Evolutionary conservation across 2,113 vertebrate genomes (phyloP).

Genomic region (Ictidomys tridecemlineatus): DNA sequence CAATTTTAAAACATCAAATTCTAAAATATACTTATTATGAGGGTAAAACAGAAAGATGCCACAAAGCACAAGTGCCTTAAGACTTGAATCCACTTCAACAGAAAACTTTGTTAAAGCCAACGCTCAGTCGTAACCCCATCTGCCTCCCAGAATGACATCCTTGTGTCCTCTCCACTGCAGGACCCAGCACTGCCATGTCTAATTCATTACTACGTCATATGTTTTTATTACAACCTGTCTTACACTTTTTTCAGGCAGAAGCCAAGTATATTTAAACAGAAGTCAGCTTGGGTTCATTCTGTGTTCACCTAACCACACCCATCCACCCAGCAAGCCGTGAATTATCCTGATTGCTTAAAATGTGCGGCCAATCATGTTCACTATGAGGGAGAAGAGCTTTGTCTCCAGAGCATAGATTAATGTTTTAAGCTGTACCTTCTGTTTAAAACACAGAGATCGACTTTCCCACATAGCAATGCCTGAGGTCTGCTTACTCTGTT

Average conservation of each 20-base stretch:
- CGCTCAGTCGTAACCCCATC: rapidly evolving
- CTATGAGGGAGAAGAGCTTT: neutral
- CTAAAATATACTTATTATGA: neutral
- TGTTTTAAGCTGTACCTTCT: neutral
- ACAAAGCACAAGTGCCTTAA: neutral
- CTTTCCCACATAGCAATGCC: neutral
- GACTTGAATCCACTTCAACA: neutral
- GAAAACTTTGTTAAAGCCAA: neutral
- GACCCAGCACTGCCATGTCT: neutral
- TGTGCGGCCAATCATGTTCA: neutral
- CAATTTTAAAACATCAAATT: neutral
- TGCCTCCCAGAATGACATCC: neutral
- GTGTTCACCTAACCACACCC: neutral
- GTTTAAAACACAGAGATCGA: neutral
- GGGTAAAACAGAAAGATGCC: neutral
- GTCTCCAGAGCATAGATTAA: rapidly evolving
- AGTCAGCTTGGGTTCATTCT: neutral
- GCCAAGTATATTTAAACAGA: neutral
- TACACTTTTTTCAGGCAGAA: neutral
- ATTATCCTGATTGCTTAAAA: neutral
- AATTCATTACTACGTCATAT: neutral
- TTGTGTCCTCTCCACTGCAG: neutral
- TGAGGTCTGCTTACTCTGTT: rapidly evolving
- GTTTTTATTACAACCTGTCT: neutral
- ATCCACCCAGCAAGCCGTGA: neutral